Evolutionary conservation across 2,888 invertebrate genomes (phyloP).

Genomic region (Meganola albula): DNA sequence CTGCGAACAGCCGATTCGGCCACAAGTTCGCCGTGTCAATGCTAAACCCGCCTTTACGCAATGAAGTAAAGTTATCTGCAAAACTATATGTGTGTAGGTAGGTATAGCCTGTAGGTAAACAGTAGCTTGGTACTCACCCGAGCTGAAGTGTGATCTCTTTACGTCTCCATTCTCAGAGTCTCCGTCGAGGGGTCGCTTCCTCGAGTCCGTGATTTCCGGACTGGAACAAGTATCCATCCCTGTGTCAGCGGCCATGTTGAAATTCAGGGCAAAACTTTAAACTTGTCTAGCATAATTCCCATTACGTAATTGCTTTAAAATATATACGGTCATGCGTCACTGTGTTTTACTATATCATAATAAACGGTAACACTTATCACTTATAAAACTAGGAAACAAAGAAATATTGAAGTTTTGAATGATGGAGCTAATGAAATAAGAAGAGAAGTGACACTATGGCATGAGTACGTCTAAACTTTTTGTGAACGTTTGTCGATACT

Average conservation of each 20-base stretch:
- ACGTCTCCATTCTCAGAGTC: conserved; percentile 93
- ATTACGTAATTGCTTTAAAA: conserved; percentile 75
- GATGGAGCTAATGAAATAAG: conserved; percentile 66
- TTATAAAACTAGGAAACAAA: conserved; percentile 61
- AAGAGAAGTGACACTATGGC: conserved; percentile 70
- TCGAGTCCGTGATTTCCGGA: conserved; percentile 93
- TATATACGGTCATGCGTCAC: conserved; percentile 67
- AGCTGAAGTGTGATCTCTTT: conserved; percentile 93
- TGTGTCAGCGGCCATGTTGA: conserved; percentile 94
- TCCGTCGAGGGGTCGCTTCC: conserved; percentile 92
- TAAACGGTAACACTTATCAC: conserved; percentile 68
- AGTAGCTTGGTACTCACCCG: conserved; percentile 82
- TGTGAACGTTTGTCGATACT: conserved; percentile 76
- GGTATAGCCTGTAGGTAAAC: conserved; percentile 37
- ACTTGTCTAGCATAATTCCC: conserved; percentile 78
- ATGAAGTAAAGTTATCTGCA: conserved; percentile 43
- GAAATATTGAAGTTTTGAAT: conserved; percentile 55
- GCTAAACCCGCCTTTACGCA: conserved; percentile 66
- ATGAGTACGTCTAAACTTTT: conserved; percentile 73
- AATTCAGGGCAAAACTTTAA: conserved; percentile 77
- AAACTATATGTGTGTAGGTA: too few relatives aligned
- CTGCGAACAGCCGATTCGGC: conserved; percentile 50
- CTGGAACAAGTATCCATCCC: conserved; percentile 96
- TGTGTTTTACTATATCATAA: conserved; percentile 62
- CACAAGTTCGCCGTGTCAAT: conserved; percentile 60